These are phyloP conservation scores for Philonicus albiceps DNA, from an alignment of 2,888 invertebrate genomes.

Conservation along the genomic window DNA sequence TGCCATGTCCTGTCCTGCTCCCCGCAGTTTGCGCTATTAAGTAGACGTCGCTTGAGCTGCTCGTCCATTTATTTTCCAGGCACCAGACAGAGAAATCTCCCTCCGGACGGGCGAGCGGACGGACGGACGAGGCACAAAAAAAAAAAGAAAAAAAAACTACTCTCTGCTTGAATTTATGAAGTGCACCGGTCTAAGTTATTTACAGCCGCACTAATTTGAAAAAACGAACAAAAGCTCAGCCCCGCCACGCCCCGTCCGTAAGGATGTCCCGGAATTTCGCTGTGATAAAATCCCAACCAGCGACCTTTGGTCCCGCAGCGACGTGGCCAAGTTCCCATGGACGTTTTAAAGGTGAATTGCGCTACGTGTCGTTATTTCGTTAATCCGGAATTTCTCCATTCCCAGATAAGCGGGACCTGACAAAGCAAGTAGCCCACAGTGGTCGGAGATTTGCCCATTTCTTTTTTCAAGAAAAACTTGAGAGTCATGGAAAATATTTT, in stretches of 20 bases:
- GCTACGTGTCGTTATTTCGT: not conserved
- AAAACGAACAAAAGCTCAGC: not conserved
- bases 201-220: slow-evolving; percentile 16
- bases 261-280: not conserved
- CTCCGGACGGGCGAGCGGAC: not conserved
- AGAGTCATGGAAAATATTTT: not conserved
- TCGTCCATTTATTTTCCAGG: not conserved
- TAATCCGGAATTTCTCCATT: not conserved
- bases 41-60: not conserved
- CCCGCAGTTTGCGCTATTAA: not conserved
- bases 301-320: not conserved
- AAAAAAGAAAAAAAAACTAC: not conserved
- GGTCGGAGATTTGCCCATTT: not conserved
- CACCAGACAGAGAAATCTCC: not conserved
- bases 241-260: not conserved
- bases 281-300: not conserved
- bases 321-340: not conserved
- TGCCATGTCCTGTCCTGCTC: no score
- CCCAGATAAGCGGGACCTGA: not conserved
- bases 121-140: not conserved
- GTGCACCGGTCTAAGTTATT: slow-evolving; percentile 16
- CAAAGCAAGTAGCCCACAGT: not conserved
- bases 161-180: slow-evolving; percentile 5
- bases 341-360: not conserved
- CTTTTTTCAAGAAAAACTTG: not conserved